phyloP scores from a whole-genome alignment of 2,797 vertebrate genomes.

The Argyrosomus regius region DNA sequence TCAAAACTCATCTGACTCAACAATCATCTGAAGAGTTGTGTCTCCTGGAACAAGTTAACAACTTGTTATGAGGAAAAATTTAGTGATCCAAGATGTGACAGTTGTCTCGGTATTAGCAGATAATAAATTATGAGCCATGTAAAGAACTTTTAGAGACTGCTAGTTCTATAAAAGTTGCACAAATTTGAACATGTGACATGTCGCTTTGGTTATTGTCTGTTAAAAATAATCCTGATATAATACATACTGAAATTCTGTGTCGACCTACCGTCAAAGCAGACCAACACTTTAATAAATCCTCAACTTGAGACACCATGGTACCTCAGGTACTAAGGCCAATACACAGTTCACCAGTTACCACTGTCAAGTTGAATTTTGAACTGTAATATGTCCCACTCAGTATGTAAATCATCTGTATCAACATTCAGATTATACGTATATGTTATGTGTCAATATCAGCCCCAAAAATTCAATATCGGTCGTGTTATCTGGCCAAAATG shows the following conservation, averaged over 20 bases:
- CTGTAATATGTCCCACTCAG: no score
- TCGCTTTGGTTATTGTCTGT: no score
- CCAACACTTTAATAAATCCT: neutral
- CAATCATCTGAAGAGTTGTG: neutral
- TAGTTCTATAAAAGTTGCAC: no score
- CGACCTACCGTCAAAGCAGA: neutral
- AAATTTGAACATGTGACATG: no score
- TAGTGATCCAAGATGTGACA: neutral
- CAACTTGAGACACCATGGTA: no score
- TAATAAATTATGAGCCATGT: neutral
- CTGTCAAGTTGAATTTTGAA: no score
- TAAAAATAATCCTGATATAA: no score
- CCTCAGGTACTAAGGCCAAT: no score
- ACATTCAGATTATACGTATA: neutral
- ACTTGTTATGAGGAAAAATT: neutral
- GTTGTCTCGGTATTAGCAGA: neutral
- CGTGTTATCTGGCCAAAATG: neutral
- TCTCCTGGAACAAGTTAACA: neutral
- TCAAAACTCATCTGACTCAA: neutral
- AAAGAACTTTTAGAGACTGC: no score
- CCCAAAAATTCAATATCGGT: neutral
- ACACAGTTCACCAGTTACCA: no score
- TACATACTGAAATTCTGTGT: neutral
- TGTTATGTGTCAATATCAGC: neutral
- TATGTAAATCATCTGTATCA: neutral